Percentiles rank a stretch among this genome's conserved stretches.
phyloP scores from a whole-genome alignment of 2,797 vertebrate genomes.

The Micropoecilia bifurca region DNA sequence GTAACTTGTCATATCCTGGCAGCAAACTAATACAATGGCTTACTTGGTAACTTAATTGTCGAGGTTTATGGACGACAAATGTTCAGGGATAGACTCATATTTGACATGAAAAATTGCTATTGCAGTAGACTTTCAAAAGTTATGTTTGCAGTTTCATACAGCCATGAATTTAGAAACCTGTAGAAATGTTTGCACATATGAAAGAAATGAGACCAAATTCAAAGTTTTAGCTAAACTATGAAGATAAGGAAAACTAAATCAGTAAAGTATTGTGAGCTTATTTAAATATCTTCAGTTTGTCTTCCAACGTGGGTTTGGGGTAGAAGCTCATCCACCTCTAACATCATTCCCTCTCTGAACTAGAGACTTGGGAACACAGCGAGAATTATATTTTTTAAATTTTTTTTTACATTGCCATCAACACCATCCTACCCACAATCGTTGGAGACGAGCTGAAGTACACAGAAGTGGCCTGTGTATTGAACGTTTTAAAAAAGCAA shows the following conservation, averaged over 20 bases:
- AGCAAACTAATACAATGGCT: not conserved
- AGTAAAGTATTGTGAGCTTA: not conserved
- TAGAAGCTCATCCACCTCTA: not conserved
- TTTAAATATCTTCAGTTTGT: not conserved
- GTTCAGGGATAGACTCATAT: too few species aligned
- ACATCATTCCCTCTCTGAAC: not conserved
- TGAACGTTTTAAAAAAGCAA: not conserved
- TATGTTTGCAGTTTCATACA: too few species aligned
- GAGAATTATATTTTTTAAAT: not conserved
- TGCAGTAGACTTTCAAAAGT: not conserved
- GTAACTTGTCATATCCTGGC: not conserved
- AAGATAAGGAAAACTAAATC: not conserved
- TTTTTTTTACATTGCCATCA: not conserved
- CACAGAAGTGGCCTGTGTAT: not conserved
- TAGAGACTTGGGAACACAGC: not conserved
- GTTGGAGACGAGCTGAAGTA: not conserved
- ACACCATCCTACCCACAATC: not conserved
- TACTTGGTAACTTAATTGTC: constrained; percentile 16
- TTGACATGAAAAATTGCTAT: too few species aligned
- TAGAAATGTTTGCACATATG: not conserved
- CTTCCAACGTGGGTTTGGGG: too few species aligned
- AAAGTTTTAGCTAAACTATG: not conserved
- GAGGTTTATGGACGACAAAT: constrained; percentile 1
- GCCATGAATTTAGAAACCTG: too few species aligned
- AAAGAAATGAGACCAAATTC: not conserved